Percentiles rank a stretch among this genome's conserved stretches.
These are phyloP conservation scores for Asbolus verrucosus DNA, from an alignment of 1,140 invertebrate species.

Conservation along the genomic window DNA sequence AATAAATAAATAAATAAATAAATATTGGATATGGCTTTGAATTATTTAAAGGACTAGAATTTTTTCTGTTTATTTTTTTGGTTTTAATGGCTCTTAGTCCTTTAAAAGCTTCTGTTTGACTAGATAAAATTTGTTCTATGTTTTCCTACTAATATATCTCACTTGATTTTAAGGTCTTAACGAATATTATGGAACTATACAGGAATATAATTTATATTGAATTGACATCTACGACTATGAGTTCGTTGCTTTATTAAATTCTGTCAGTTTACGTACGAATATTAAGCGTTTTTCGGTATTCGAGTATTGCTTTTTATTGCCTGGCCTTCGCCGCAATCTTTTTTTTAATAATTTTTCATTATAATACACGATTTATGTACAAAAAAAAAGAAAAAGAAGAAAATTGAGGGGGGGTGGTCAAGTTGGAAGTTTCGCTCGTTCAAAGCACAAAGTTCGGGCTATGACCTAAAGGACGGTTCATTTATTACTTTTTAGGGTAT, in stretches of 20 bases:
- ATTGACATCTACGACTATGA: slow-evolving; percentile 51
- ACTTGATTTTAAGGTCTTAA: slow-evolving; percentile 45
- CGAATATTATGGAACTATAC: slow-evolving; percentile 37
- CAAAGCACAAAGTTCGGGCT: background rate
- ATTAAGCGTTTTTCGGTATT: slow-evolving; percentile 54
- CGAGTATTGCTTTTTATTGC: slow-evolving; percentile 53
- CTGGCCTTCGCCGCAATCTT: slow-evolving; percentile 41
- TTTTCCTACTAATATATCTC: slow-evolving; percentile 43
- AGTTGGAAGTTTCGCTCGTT: background rate
- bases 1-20: slow-evolving; percentile 22
- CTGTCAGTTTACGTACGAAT: slow-evolving; percentile 51
- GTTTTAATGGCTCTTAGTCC: background rate
- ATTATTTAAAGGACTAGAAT: slow-evolving; percentile 6
- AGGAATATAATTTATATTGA: slow-evolving; percentile 42
- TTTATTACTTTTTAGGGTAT: too few relatives aligned
- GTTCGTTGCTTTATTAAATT: slow-evolving; percentile 52
- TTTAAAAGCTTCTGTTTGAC: slow-evolving; percentile 21
- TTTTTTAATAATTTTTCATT: slow-evolving; percentile 22
- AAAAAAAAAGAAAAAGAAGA: background rate
- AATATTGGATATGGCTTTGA: background rate
- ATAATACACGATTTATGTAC: slow-evolving; percentile 43
- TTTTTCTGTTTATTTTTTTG: background rate
- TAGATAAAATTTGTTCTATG: slow-evolving; percentile 23
- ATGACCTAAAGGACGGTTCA: slow-evolving; percentile 5
- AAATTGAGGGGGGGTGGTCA: too few relatives aligned